Evolutionary conservation across 1,140 invertebrate species (phyloP).

Genomic region (Daktulosphaira vitifoliae): DNA sequence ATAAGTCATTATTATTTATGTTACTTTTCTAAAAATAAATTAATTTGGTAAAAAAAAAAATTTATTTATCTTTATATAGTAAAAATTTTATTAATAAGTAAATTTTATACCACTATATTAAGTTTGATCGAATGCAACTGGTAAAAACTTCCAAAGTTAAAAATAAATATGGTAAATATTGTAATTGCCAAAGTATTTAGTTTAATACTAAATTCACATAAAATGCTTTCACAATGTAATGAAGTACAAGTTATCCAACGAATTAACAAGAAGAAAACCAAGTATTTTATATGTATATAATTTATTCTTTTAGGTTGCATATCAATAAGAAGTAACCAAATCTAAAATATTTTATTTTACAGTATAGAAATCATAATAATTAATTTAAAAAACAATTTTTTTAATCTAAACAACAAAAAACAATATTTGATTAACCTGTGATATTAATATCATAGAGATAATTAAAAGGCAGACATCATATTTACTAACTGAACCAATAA

Average conservation of each 20-base stretch:
- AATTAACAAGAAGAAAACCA: conserved; percentile 12
- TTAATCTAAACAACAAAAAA: no score
- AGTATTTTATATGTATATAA: background rate
- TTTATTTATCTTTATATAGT: no score
- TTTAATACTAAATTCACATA: conserved; percentile 12
- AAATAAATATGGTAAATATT: conserved; percentile 5
- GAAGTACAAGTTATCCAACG: conserved; percentile 14
- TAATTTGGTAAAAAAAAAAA: background rate
- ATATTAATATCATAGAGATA: conserved; percentile 13
- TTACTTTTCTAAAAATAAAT: conserved; percentile 10
- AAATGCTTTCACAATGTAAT: conserved; percentile 20
- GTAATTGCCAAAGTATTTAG: background rate
- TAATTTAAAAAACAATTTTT: background rate
- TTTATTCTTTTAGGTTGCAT: conserved; percentile 4
- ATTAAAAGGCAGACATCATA: conserved; percentile 22
- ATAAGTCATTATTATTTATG: conserved; percentile 11
- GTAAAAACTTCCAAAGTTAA: conserved; percentile 1
- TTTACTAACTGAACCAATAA: conserved; percentile 19
- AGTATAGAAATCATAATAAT: background rate
- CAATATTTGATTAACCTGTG: no score
- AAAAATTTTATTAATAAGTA: no score
- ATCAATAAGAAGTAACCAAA: background rate
- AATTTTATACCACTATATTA: background rate
- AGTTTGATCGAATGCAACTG: background rate
- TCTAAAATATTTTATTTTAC: background rate